A percentile compares a stretch with the other conserved stretches of the same genome.
Conservation (phyloP, 1,140 invertebrate genomes). For the Pararge aegeria region DNA sequence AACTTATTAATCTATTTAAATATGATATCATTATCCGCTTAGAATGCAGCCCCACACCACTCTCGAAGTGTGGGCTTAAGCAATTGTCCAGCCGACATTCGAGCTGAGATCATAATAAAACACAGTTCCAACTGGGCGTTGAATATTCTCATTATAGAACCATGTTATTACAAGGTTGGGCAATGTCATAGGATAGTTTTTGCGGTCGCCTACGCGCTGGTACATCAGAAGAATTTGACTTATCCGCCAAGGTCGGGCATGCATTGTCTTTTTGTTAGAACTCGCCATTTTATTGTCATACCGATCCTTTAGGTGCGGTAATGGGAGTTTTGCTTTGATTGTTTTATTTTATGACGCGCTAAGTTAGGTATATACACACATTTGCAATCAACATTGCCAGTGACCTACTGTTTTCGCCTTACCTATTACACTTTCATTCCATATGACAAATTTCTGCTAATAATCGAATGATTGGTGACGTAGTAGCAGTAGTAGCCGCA, state of each 20-base stretch:
- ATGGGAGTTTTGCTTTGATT: slow-evolving; percentile 25
- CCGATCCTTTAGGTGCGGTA: slow-evolving; percentile 45
- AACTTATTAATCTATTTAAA: too few species aligned
- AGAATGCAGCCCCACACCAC: slow-evolving; percentile 36
- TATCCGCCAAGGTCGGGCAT: slow-evolving; percentile 63
- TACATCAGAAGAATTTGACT: slow-evolving; percentile 74
- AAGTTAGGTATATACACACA: background rate
- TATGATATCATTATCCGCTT: too few species aligned
- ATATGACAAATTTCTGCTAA: too few species aligned
- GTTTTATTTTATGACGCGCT: slow-evolving; percentile 11
- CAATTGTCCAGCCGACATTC: slow-evolving; percentile 74
- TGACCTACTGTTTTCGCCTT: too few species aligned
- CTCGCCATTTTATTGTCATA: slow-evolving; percentile 48
- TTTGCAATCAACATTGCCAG: too few species aligned
- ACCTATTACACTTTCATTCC: too few species aligned
- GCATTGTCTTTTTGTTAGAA: slow-evolving; percentile 68
- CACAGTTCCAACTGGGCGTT: slow-evolving; percentile 50
- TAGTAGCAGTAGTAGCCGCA: too few species aligned
- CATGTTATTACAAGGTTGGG: slow-evolving; percentile 41
- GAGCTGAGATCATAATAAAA: slow-evolving; percentile 35
- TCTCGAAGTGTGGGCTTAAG: slow-evolving; percentile 59
- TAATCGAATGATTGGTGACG: too few species aligned
- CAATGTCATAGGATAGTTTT: slow-evolving; percentile 79
- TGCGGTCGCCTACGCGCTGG: slow-evolving; percentile 67
- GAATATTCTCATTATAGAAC: slow-evolving; percentile 39